phyloP scores from a whole-genome alignment of 2,888 invertebrate genomes.

The Pantelozetes paolii region DNA sequence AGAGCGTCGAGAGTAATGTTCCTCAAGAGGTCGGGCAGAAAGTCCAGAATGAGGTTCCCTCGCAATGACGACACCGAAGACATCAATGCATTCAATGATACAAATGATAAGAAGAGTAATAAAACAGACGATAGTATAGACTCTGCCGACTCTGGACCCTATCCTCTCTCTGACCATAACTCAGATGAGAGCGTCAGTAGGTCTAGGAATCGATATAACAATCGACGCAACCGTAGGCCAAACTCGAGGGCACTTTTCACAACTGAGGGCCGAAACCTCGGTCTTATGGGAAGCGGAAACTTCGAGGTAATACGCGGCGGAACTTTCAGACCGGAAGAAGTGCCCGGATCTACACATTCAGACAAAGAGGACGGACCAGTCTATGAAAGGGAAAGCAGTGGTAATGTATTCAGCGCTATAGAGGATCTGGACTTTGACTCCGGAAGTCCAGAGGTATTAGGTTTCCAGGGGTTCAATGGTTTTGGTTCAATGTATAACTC shows the following conservation, averaged over 20 bases:
- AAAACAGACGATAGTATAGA: slow-evolving; percentile 16
- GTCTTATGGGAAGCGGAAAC: slow-evolving; percentile 43
- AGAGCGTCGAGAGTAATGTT: neutral
- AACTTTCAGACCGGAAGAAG: slow-evolving; percentile 36
- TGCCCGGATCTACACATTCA: neutral
- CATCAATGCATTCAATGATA: slow-evolving; percentile 15
- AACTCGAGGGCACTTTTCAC: neutral
- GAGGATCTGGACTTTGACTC: slow-evolving; percentile 41
- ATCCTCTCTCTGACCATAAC: slow-evolving; percentile 4
- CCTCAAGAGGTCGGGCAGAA: slow-evolving; percentile 20
- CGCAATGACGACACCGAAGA: slow-evolving; percentile 3
- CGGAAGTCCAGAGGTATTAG: slow-evolving; percentile 41
- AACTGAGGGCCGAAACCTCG: slow-evolving; percentile 24
- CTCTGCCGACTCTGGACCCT: slow-evolving; percentile 14
- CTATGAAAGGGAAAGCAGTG: neutral
- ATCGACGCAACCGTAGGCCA: slow-evolving; percentile 31
- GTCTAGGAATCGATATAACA: neutral
- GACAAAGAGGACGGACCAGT: neutral
- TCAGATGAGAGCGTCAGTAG: slow-evolving; percentile 4
- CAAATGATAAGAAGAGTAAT: neutral
- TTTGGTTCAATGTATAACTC: slow-evolving; percentile 41
- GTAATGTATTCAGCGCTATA: slow-evolving; percentile 33
- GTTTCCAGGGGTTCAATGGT: slow-evolving; percentile 44
- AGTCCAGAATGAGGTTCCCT: slow-evolving; percentile 26
- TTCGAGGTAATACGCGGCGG: slow-evolving; percentile 44